Evolutionary conservation across 30 jellyfish, hydroid and myxozoan species (phyloP).

Genomic region (Turritopsis dohrnii): DNA sequence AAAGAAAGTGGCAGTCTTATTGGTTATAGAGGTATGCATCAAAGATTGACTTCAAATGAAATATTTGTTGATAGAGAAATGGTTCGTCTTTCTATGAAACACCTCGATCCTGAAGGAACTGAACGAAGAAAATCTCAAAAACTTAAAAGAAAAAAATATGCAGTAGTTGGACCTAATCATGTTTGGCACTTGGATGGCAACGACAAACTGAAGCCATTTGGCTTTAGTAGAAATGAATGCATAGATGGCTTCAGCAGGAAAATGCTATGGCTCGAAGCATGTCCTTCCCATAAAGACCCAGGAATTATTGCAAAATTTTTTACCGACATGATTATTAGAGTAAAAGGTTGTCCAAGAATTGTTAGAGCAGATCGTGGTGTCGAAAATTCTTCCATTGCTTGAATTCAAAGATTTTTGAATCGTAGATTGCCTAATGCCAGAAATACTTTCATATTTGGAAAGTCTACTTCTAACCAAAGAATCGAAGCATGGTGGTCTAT

Average conservation of each 20-base stretch:
- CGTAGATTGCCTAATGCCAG: too few relatives aligned
- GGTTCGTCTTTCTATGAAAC: neutral
- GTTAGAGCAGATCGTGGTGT: too few relatives aligned
- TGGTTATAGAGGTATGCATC: neutral
- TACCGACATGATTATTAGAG: too few relatives aligned
- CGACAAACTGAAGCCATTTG: neutral
- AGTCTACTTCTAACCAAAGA: too few relatives aligned
- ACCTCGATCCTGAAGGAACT: neutral
- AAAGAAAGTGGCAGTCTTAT: neutral
- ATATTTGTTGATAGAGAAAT: neutral
- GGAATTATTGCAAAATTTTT: too few relatives aligned
- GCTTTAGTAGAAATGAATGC: neutral
- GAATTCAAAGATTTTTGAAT: too few relatives aligned
- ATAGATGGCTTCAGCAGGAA: neutral
- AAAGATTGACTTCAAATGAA: neutral
- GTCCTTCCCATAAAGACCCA: too few relatives aligned
- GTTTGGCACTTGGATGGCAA: neutral
- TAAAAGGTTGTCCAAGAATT: too few relatives aligned
- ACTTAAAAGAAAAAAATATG: neutral
- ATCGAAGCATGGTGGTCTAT: too few relatives aligned
- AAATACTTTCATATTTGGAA: too few relatives aligned
- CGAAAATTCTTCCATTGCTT: too few relatives aligned
- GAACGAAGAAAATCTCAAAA: neutral
- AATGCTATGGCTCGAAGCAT: neutral
- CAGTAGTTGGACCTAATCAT: neutral